Conservation (phyloP, 2,113 vertebrate species). For the Triplophysa tibetana region DNA sequence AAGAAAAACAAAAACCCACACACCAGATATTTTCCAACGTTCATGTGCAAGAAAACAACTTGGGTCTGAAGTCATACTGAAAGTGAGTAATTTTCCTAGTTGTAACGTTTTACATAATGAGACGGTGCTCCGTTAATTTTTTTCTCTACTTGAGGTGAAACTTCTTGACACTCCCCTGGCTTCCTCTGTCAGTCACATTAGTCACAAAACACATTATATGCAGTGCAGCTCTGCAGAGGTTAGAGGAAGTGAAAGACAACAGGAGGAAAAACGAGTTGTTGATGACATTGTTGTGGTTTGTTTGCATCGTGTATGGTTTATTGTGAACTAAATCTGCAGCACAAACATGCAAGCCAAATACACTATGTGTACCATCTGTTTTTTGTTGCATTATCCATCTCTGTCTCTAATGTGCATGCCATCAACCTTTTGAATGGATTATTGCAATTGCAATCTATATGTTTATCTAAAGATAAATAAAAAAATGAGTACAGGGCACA, state of each 20-base stretch:
- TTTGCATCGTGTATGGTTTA: constrained; percentile 1
- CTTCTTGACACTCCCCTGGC: neutral
- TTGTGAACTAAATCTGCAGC: neutral
- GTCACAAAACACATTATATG: neutral
- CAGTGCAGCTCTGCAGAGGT: neutral
- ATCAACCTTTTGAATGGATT: neutral
- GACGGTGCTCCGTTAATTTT: neutral
- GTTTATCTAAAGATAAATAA: no score
- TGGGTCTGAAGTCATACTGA: neutral
- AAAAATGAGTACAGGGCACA: no score
- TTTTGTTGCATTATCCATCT: neutral
- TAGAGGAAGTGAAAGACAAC: constrained; percentile 14
- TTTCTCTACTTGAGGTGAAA: constrained; percentile 5
- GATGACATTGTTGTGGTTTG: constrained; percentile 19
- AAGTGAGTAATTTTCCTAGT: constrained; percentile 28
- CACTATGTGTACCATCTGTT: neutral
- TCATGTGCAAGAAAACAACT: constrained; percentile 3
- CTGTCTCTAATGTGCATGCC: neutral
- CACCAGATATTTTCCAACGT: constrained; percentile 4
- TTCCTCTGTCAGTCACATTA: neutral
- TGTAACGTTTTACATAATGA: neutral
- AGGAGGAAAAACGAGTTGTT: constrained; percentile 23
- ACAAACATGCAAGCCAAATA: neutral
- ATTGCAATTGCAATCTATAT: no score
- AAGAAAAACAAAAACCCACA: neutral